Conservation (phyloP, 2,888 invertebrate species). For the Chalcosyrphus nemorum region DNA sequence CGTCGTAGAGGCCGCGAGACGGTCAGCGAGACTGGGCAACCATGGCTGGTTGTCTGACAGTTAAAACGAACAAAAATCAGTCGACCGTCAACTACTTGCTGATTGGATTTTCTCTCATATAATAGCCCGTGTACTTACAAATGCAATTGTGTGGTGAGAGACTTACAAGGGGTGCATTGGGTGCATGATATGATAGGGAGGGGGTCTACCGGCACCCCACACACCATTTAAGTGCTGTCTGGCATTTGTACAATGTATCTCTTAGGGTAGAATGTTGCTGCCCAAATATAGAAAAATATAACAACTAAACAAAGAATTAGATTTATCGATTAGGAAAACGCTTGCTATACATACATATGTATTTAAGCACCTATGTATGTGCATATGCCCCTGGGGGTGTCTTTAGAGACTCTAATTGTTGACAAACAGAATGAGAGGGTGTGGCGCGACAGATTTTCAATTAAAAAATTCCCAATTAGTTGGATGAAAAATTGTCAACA, state of each 20-base stretch:
- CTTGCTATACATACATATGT: constrained; percentile 8
- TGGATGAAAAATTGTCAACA: constrained; percentile 63
- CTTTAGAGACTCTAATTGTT: constrained; percentile 44
- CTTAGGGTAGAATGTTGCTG: constrained; percentile 37
- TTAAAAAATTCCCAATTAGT: constrained; percentile 71
- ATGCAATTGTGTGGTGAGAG: constrained; percentile 26
- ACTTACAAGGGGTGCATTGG: constrained; percentile 25
- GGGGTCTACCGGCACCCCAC: too few species aligned
- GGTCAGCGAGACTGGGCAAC: not conserved
- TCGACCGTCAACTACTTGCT: constrained; percentile 30
- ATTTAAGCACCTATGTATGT: too few species aligned
- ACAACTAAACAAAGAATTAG: constrained; percentile 30
- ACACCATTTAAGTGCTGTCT: constrained; percentile 12
- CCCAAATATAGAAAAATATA: constrained; percentile 60
- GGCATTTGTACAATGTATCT: not conserved
- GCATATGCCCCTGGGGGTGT: not conserved
- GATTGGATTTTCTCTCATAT: constrained; percentile 32
- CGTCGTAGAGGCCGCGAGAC: constrained; percentile 1
- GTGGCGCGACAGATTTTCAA: constrained; percentile 66
- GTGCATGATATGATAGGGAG: too few species aligned
- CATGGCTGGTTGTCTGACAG: too few species aligned
- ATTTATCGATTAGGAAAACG: constrained; percentile 59
- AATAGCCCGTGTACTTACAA: constrained; percentile 15
- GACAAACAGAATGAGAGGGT: constrained; percentile 32
- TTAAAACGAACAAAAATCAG: constrained; percentile 28